These are phyloP conservation scores for Pangasius mekongensis DNA, from an alignment of 2,797 vertebrate species.

Conservation along the genomic window DNA sequence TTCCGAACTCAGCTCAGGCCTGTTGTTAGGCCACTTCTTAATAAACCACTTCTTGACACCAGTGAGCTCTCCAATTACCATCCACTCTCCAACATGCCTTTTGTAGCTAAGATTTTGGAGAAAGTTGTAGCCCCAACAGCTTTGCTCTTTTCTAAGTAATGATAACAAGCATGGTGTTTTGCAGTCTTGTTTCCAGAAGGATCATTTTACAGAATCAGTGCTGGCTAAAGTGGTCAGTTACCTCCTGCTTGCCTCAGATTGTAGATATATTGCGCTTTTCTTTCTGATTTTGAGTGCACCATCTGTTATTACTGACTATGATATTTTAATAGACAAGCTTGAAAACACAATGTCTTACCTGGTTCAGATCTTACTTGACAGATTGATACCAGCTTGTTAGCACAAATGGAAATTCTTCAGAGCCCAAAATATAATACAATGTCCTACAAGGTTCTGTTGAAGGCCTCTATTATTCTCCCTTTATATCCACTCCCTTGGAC, in stretches of 20 bases:
- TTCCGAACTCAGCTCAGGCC: not conserved
- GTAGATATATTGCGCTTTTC: not conserved
- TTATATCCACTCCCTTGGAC: constrained; percentile 1
- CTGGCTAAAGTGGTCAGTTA: not conserved
- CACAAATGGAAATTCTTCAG: not conserved
- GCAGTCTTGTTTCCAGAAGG: not conserved
- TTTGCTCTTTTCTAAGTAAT: not conserved
- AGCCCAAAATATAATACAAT: constrained; percentile 4
- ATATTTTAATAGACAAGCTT: constrained; percentile 12
- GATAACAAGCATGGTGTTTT: not conserved
- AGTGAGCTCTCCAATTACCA: not conserved
- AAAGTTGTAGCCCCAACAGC: not conserved
- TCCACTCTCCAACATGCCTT: not conserved
- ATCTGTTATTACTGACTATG: constrained; percentile 1
- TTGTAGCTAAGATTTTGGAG: not conserved
- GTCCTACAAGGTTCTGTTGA: not conserved
- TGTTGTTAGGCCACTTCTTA: constrained; percentile 7
- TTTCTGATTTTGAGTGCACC: not conserved
- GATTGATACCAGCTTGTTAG: not conserved
- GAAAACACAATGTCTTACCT: not conserved
- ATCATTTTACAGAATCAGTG: not conserved
- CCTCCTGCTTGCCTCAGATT: not conserved
- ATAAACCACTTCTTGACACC: constrained; percentile 5
- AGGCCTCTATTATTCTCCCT: constrained; percentile 1
- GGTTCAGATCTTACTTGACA: constrained; percentile 14